A percentile compares a stretch with the other conserved stretches of the same genome.
Conservation (phyloP, 2,113 vertebrate genomes). For the Micronisus gabar region DNA sequence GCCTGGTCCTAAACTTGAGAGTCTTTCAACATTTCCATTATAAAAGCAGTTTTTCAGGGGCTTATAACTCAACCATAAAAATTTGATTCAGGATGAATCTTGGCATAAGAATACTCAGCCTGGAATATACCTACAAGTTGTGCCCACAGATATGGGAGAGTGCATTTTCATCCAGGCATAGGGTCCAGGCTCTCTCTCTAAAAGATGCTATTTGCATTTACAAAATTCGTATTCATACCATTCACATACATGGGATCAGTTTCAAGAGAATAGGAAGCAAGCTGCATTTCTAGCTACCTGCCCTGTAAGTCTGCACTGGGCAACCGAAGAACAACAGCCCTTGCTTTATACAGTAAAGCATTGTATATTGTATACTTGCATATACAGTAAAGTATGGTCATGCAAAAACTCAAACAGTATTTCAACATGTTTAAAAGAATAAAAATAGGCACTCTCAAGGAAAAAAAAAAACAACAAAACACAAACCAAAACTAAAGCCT, state of each 20-base stretch:
- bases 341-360: neutral
- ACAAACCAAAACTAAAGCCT: neutral
- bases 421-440: neutral
- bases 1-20: constrained; percentile 64
- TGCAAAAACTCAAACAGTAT: neutral
- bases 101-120: neutral
- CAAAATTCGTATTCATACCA: neutral
- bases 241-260: neutral
- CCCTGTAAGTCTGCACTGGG: too few relatives aligned
- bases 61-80: constrained; percentile 56
- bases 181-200: neutral
- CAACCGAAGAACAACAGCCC: neutral
- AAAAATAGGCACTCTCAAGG: neutral
- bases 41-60: constrained; percentile 60
- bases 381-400: neutral
- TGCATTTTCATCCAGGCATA: neutral
- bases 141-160: neutral
- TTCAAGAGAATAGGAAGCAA: neutral
- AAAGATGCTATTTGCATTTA: neutral
- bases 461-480: too few relatives aligned
- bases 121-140: constrained; percentile 2
- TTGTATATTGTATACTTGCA: too few relatives aligned
- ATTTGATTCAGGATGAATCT: constrained; percentile 42
- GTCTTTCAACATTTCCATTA: constrained; percentile 58
- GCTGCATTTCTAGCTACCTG: neutral